Evolutionary conservation across 2,797 vertebrate genomes (phyloP).

Genomic region (Arnoldichthys spilopterus): DNA sequence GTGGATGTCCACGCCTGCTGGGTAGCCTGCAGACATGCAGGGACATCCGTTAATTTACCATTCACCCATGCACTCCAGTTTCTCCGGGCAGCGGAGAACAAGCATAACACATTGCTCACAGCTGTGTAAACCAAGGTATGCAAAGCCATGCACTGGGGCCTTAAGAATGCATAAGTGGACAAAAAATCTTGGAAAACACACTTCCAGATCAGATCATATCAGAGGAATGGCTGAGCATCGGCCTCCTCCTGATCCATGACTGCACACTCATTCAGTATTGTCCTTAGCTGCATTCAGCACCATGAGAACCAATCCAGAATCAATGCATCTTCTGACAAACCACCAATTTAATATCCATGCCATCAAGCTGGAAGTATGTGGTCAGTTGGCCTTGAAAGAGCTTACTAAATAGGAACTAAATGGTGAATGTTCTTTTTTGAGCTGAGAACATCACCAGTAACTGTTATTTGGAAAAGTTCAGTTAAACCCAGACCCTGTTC

Average conservation of each 20-base stretch:
- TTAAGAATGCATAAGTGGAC: conserved; percentile 39
- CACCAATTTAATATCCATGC: not conserved
- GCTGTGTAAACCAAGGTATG: conserved; percentile 50
- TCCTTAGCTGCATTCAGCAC: not conserved
- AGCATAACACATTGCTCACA: conserved; percentile 54
- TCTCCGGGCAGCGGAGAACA: conserved; percentile 39
- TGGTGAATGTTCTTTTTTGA: not conserved
- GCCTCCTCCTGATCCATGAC: conserved; percentile 1
- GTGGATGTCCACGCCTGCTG: conserved; percentile 34
- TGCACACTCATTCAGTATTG: conserved; percentile 21
- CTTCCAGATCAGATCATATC: conserved; percentile 16
- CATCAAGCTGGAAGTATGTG: not conserved
- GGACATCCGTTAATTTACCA: conserved; percentile 37
- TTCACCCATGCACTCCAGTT: conserved; percentile 34
- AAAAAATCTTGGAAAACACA: conserved; percentile 35
- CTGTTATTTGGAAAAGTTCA: not conserved
- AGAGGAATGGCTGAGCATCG: not conserved
- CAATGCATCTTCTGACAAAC: not conserved
- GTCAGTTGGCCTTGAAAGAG: not conserved
- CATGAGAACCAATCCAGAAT: not conserved
- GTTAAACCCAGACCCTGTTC: not conserved
- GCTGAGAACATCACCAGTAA: not conserved
- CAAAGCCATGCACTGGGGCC: conserved; percentile 33
- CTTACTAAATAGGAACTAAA: not conserved
- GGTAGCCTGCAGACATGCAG: conserved; percentile 26